phyloP scores from a whole-genome alignment of 2,888 invertebrate genomes.

The Rapana venosa region DNA sequence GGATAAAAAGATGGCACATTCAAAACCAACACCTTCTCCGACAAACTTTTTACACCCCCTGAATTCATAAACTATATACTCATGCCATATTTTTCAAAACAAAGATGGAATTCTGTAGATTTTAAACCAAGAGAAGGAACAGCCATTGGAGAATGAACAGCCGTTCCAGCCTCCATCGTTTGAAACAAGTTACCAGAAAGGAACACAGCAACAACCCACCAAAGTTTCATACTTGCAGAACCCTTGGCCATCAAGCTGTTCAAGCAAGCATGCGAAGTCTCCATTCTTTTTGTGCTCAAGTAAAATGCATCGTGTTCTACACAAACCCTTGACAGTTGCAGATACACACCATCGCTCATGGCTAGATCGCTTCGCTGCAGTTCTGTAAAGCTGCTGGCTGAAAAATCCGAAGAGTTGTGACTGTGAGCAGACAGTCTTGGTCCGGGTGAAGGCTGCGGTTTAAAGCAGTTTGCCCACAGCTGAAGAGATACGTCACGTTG shows the following conservation, averaged over 20 bases:
- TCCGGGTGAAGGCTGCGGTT: no score
- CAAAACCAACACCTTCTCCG: neutral
- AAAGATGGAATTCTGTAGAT: conserved; percentile 10
- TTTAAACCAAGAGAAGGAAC: neutral
- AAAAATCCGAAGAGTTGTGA: no score
- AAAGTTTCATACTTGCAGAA: no score
- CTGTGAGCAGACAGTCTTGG: no score
- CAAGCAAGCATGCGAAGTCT: neutral
- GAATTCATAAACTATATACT: neutral
- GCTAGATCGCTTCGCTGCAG: no score
- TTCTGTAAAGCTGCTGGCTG: no score
- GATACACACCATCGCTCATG: neutral
- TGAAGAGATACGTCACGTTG: no score
- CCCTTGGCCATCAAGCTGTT: neutral
- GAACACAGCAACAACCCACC: neutral
- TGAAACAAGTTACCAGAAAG: neutral
- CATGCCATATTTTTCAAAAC: no score
- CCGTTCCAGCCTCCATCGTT: neutral
- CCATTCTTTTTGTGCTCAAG: neutral
- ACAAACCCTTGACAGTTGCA: neutral
- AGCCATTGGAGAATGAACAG: neutral
- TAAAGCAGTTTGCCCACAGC: no score
- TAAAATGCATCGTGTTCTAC: neutral
- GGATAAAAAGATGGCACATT: neutral
- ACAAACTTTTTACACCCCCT: neutral